Percentiles rank a stretch among this genome's conserved stretches.
Conservation (phyloP, 2,888 invertebrate genomes). For the Agrochola lychnidis region DNA sequence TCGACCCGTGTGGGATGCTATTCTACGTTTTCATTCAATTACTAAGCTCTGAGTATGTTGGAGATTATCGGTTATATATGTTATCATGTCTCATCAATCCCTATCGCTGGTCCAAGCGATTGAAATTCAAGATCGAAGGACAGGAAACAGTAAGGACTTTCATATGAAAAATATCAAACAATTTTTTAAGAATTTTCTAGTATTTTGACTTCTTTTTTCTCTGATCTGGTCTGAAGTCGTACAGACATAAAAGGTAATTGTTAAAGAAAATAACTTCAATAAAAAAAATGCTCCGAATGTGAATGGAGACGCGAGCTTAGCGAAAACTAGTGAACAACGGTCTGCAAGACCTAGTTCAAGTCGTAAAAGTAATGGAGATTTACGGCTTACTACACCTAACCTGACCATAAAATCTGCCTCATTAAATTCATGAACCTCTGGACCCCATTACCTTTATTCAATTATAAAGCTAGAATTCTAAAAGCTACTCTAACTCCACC, state of each 20-base stretch:
- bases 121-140: background rate
- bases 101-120: background rate
- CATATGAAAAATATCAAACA: background rate
- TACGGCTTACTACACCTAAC: constrained; percentile 16
- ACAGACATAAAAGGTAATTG: background rate
- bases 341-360: constrained; percentile 27
- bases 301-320: background rate
- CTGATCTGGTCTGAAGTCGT: background rate
- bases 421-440: constrained; percentile 25
- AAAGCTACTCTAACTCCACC: background rate
- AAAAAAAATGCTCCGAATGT: background rate
- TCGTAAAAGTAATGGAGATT: constrained; percentile 42
- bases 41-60: constrained; percentile 20
- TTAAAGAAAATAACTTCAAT: background rate
- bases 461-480: constrained; percentile 14
- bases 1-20: constrained; percentile 39
- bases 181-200: background rate
- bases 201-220: background rate
- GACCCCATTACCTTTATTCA: constrained; percentile 13
- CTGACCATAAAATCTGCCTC: constrained; percentile 36
- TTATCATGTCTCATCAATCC: background rate
- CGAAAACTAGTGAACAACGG: constrained; percentile 20
- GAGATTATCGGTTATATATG: constrained; percentile 9
- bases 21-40: constrained; percentile 40
- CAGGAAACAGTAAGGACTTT: background rate